These are phyloP conservation scores for Caenorhabditis sp. DNA, from an alignment of 2,888 invertebrate species.

Conservation along the genomic window DNA sequence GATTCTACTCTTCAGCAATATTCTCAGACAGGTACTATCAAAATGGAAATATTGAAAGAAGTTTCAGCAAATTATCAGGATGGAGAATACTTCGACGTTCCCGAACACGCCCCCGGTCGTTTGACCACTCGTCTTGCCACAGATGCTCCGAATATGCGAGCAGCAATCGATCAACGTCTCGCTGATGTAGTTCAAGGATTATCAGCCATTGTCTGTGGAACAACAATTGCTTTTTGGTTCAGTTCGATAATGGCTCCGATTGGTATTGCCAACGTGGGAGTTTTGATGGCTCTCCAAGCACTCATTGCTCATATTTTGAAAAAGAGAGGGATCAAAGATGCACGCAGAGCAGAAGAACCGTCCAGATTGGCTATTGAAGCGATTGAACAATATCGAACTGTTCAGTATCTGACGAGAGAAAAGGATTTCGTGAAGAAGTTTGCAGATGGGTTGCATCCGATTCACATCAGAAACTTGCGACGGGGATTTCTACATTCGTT, in stretches of 20 bases:
- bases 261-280: conserved; percentile 69
- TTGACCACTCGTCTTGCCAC: conserved; percentile 84
- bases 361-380: conserved; percentile 83
- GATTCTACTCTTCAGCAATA: conserved; percentile 83
- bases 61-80: conserved; percentile 66
- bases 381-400: conserved; percentile 84
- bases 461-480: conserved; percentile 64
- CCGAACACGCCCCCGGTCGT: conserved; percentile 83
- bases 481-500: conserved; percentile 71
- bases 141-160: conserved; percentile 84
- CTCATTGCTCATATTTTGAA: conserved; percentile 72
- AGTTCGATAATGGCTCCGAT: conserved; percentile 77
- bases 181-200: conserved; percentile 75
- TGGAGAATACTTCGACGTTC: conserved; percentile 84
- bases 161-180: conserved; percentile 76
- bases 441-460: conserved; percentile 58
- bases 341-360: conserved; percentile 72
- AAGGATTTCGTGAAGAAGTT: conserved; percentile 59
- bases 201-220: conserved; percentile 71
- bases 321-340: conserved; percentile 71
- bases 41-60: not conserved
- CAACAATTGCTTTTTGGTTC: conserved; percentile 76
- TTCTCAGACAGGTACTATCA: conserved; percentile 78
- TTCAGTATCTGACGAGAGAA: conserved; percentile 84
- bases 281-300: conserved; percentile 71